Percentiles rank a stretch among this genome's conserved stretches.
Evolutionary conservation across 2,113 vertebrate species (phyloP).

Genomic region (Petroica traversi): DNA sequence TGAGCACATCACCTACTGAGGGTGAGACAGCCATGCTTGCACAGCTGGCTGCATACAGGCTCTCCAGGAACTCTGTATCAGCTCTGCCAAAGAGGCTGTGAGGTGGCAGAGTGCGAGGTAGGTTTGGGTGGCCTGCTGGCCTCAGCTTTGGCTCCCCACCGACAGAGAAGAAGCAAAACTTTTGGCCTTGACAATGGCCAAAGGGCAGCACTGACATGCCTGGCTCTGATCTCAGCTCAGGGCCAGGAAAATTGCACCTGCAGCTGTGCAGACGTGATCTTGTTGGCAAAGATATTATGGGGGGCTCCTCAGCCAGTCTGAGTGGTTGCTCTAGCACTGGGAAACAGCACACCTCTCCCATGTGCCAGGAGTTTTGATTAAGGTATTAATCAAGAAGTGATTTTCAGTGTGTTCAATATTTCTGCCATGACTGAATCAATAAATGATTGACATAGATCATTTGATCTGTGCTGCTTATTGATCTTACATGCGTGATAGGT

Average conservation of each 20-base stretch:
- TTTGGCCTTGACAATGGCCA: background rate
- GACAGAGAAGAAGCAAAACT: background rate
- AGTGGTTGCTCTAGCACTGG: fast-evolving
- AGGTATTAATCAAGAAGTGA: background rate
- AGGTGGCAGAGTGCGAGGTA: fast-evolving
- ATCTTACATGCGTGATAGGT: background rate
- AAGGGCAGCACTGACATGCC: fast-evolving
- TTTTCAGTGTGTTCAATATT: background rate
- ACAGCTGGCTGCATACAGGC: fast-evolving
- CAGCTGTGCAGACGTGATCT: background rate
- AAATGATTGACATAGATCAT: background rate
- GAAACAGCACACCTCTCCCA: fast-evolving
- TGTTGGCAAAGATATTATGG: background rate
- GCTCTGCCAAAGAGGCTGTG: background rate
- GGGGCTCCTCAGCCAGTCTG: background rate
- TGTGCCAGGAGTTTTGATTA: background rate
- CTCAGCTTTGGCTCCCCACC: background rate
- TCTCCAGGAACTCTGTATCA: background rate
- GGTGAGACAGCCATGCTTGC: background rate
- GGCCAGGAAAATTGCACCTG: background rate
- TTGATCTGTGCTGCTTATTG: too few relatives aligned
- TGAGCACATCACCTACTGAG: background rate
- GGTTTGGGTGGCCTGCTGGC: background rate
- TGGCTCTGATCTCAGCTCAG: background rate
- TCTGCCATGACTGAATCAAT: background rate